These are phyloP conservation scores for Chloromyia formosa DNA, from an alignment of 2,888 invertebrate species.

Conservation along the genomic window DNA sequence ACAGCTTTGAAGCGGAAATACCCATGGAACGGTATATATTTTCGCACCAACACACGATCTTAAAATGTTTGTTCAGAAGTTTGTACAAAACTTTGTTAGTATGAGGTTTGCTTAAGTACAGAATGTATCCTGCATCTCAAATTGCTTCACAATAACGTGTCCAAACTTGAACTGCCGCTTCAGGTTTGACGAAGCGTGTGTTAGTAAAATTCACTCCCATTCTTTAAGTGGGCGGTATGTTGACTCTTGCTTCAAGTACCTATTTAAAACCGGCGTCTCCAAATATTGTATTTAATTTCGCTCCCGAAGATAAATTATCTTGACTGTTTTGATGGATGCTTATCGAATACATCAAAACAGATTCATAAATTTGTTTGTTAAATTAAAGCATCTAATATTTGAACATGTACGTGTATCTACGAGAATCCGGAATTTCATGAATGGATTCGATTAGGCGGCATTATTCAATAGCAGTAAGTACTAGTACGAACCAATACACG, in stretches of 20 bases:
- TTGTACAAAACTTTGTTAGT: no score
- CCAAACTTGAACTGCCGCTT: no score
- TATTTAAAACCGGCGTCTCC: no score
- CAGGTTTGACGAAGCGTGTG: no score
- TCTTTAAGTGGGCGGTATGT: not conserved
- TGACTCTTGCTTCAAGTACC: not conserved
- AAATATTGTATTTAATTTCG: not conserved
- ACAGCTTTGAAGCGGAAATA: no score
- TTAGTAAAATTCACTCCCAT: conserved; percentile 5
- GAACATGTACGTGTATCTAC: not conserved
- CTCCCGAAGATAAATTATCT: conserved; percentile 30
- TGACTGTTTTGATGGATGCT: conserved; percentile 26
- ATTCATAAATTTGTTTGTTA: no score
- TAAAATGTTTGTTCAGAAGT: no score
- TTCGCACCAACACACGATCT: no score
- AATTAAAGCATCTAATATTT: not conserved
- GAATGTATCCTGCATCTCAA: no score
- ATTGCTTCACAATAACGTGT: no score
- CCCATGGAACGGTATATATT: no score
- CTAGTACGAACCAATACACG: not conserved
- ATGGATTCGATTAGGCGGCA: conserved; percentile 3
- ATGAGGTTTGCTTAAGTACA: no score
- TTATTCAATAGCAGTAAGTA: not conserved
- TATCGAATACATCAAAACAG: not conserved
- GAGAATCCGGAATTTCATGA: conserved; percentile 37